These are phyloP conservation scores for Papilio machaon DNA, from an alignment of 1,140 invertebrate genomes.

Conservation along the genomic window DNA sequence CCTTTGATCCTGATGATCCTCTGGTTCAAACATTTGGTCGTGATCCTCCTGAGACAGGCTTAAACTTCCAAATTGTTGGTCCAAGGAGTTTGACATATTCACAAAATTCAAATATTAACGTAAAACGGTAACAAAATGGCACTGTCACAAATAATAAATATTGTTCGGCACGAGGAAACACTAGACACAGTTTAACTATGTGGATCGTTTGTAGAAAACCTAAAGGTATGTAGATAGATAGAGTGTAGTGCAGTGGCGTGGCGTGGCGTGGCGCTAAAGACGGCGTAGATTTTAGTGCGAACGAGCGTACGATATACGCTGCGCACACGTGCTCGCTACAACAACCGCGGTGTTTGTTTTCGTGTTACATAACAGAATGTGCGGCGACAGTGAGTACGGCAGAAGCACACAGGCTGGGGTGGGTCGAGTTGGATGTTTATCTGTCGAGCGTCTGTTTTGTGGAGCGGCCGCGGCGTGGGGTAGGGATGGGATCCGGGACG, in stretches of 20 bases:
- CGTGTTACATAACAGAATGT: slow-evolving; percentile 72
- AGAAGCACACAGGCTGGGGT: slow-evolving; percentile 45
- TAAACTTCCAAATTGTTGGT: slow-evolving; percentile 74
- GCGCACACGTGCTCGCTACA: slow-evolving; percentile 70
- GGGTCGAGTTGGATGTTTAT: slow-evolving; percentile 34
- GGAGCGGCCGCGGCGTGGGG: slow-evolving; percentile 56
- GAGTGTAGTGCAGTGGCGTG: not conserved
- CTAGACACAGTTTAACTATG: not conserved
- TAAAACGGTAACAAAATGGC: slow-evolving; percentile 44
- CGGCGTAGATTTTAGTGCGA: slow-evolving; percentile 44
- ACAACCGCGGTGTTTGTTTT: slow-evolving; percentile 69
- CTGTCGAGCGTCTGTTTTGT: not conserved
- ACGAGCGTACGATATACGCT: slow-evolving; percentile 53
- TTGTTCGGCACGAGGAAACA: not conserved
- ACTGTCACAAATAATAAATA: slow-evolving; percentile 42
- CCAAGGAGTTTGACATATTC: slow-evolving; percentile 75
- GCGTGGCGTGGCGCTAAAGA: not conserved
- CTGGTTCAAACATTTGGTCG: slow-evolving; percentile 76
- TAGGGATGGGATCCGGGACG: slow-evolving; percentile 50
- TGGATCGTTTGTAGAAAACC: not conserved
- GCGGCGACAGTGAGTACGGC: slow-evolving; percentile 53
- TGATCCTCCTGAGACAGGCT: slow-evolving; percentile 75
- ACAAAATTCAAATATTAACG: slow-evolving; percentile 52
- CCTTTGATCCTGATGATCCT: slow-evolving; percentile 74
- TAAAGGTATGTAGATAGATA: not conserved